These are phyloP conservation scores for Osmoderma eremita DNA, from an alignment of 2,888 invertebrate genomes.

Conservation along the genomic window DNA sequence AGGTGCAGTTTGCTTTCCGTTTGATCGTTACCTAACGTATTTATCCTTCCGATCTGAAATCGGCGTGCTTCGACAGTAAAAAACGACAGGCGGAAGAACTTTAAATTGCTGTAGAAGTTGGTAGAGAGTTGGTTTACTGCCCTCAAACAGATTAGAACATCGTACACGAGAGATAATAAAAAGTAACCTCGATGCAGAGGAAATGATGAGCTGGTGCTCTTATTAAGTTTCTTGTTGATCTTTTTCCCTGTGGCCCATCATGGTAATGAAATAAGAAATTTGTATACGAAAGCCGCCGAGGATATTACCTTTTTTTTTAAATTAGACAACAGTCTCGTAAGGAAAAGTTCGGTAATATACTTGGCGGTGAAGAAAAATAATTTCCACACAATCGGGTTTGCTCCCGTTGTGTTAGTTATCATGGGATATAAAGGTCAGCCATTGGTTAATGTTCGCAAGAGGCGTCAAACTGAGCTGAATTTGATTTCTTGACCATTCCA, in stretches of 20 bases:
- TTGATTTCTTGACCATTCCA: no score
- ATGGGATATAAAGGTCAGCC: no score
- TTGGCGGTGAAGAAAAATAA: slow-evolving; percentile 6
- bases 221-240: slow-evolving; percentile 37
- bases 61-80: neutral
- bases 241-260: slow-evolving; percentile 14
- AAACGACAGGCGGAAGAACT: slow-evolving; percentile 17
- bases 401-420: neutral
- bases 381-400: neutral
- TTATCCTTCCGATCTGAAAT: slow-evolving; percentile 17
- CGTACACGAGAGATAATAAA: slow-evolving; percentile 33
- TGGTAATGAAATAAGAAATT: slow-evolving; percentile 33
- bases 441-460: no score
- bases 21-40: neutral
- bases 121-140: slow-evolving; percentile 21
- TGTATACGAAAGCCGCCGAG: neutral
- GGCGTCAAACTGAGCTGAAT: no score
- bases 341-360: slow-evolving; percentile 7
- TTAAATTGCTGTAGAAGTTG: slow-evolving; percentile 30
- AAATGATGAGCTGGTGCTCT: slow-evolving; percentile 32
- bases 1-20: neutral
- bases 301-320: slow-evolving; percentile 15
- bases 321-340: slow-evolving; percentile 19
- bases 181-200: slow-evolving; percentile 26
- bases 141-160: slow-evolving; percentile 30